Percentiles rank a stretch among this genome's conserved stretches.
Evolutionary conservation across 2,888 invertebrate species (phyloP).

Genomic region (Drosophila mayaguana): DNA sequence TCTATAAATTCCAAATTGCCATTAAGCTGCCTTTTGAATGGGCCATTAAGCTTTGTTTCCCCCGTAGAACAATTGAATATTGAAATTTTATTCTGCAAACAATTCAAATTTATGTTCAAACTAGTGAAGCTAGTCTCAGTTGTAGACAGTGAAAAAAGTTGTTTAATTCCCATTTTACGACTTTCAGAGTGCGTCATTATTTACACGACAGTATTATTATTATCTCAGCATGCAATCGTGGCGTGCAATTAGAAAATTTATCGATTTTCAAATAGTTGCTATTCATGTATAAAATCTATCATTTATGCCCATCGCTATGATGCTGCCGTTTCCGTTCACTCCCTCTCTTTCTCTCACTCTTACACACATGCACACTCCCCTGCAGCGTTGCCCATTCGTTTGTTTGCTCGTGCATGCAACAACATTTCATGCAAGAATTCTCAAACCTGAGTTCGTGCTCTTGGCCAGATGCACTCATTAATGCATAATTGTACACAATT

Average conservation of each 20-base stretch:
- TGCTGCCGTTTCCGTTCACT: neutral
- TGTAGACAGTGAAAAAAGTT: neutral
- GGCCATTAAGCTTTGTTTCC: slow-evolving; percentile 32
- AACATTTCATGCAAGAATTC: slow-evolving; percentile 75
- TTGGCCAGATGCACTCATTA: slow-evolving; percentile 79
- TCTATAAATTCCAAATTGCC: slow-evolving; percentile 48
- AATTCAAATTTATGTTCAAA: slow-evolving; percentile 17
- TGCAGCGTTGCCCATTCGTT: neutral
- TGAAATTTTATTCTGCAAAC: slow-evolving; percentile 22
- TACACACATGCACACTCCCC: neutral
- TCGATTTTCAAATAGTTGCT: slow-evolving; percentile 70
- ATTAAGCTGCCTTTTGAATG: slow-evolving; percentile 33
- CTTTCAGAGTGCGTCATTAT: slow-evolving; percentile 30
- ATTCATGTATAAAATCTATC: slow-evolving; percentile 58
- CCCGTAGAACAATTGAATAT: slow-evolving; percentile 34
- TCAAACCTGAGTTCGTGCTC: slow-evolving; percentile 74
- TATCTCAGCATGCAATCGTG: slow-evolving; percentile 62
- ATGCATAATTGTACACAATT: slow-evolving; percentile 81
- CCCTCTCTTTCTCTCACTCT: neutral
- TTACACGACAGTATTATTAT: slow-evolving; percentile 29
- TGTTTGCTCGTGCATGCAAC: slow-evolving; percentile 61
- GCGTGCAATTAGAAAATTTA: slow-evolving; percentile 79
- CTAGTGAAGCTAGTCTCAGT: neutral
- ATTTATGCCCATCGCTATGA: slow-evolving; percentile 20
- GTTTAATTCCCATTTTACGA: slow-evolving; percentile 3